Conservation (phyloP, 2,113 vertebrate species). For the Merops nubicus region DNA sequence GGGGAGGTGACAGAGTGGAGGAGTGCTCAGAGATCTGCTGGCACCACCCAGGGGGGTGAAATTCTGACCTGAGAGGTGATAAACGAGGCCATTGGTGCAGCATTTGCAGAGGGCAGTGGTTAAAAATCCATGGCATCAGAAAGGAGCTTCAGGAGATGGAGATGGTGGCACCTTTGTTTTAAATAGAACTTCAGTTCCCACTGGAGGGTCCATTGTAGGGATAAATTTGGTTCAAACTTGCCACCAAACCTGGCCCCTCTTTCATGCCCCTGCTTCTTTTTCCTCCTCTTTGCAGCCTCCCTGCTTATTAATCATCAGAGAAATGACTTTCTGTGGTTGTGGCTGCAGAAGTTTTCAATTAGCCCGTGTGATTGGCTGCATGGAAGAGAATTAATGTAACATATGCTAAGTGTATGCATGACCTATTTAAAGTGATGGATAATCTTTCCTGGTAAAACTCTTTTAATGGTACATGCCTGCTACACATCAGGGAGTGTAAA, state of each 20-base stretch:
- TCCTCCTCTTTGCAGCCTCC: background rate
- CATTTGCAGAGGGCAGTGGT: background rate
- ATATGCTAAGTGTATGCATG: conserved; percentile 67
- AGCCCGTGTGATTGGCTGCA: background rate
- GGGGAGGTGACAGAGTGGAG: background rate
- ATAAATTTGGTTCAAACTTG: background rate
- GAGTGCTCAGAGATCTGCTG: background rate
- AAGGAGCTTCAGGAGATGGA: background rate
- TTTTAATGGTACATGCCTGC: conserved; percentile 6
- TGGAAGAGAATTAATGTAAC: conserved; percentile 25
- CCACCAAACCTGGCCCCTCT: background rate
- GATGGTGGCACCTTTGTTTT: background rate
- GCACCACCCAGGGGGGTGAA: no score
- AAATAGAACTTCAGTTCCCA: background rate
- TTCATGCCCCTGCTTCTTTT: background rate
- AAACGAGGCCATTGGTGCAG: background rate
- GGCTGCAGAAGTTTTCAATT: conserved; percentile 15
- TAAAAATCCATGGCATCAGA: background rate
- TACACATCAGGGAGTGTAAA: conserved; percentile 31
- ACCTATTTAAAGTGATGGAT: conserved; percentile 58
- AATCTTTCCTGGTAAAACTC: conserved; percentile 45
- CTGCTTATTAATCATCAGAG: background rate
- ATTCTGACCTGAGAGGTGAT: background rate
- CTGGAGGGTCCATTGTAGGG: no score
- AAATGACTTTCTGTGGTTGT: background rate